A percentile compares a stretch with the other conserved stretches of the same genome.
phyloP scores from a whole-genome alignment of 37 sponge, comb jelly and placozoan species.

The Petrosia ficiformis region DNA sequence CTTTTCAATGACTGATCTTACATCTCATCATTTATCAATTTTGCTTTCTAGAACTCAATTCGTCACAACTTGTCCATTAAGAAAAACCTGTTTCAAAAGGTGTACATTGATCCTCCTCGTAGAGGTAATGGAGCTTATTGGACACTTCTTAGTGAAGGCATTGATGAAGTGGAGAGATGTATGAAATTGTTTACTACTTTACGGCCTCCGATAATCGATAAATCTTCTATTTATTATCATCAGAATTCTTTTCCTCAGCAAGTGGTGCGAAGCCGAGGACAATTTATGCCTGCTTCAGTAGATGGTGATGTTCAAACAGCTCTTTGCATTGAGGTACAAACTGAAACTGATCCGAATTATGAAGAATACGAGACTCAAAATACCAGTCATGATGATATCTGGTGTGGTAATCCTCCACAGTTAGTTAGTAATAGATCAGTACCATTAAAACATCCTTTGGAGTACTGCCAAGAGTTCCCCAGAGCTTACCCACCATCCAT shows the following conservation, averaged over 20 bases:
- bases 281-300: slow-evolving; percentile 37
- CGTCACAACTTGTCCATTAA: slow-evolving; percentile 83
- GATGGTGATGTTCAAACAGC: neutral
- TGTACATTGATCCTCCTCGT: slow-evolving; percentile 49
- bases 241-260: slow-evolving; percentile 5
- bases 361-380: neutral
- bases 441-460: neutral
- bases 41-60: slow-evolving; percentile 72
- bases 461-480: neutral
- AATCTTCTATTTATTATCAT: neutral
- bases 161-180: slow-evolving; percentile 55
- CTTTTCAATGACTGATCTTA: neutral
- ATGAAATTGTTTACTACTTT: slow-evolving; percentile 48
- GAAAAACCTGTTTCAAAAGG: slow-evolving; percentile 70
- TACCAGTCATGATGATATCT: neutral
- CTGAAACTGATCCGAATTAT: neutral
- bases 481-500: slow-evolving; percentile 1
- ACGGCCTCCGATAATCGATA: slow-evolving; percentile 50
- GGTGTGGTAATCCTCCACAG: neutral
- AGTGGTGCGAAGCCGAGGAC: slow-evolving; percentile 40
- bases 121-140: slow-evolving; percentile 62
- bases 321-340: neutral
- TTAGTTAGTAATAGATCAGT: neutral
- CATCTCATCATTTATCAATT: slow-evolving; percentile 1
- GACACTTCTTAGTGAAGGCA: slow-evolving; percentile 63